A percentile compares a stretch with the other conserved stretches of the same genome.
Evolutionary conservation across 2,888 invertebrate species (phyloP).

Genomic region (Hydrotaea cyrtoneurina): DNA sequence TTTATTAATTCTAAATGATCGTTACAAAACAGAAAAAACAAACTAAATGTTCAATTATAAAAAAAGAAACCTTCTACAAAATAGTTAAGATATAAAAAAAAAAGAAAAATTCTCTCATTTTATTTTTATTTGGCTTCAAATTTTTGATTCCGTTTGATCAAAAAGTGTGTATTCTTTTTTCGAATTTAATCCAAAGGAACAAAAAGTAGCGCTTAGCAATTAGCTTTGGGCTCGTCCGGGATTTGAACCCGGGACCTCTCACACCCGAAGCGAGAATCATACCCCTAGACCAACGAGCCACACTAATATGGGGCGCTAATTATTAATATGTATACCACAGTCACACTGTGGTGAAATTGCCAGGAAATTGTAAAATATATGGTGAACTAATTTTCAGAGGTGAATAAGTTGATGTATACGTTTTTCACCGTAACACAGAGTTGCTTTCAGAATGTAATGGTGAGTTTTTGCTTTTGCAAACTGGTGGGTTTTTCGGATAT

Average conservation of each 20-base stretch:
- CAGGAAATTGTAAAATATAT: neutral
- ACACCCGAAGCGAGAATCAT: constrained; percentile 79
- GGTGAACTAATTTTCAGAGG: neutral
- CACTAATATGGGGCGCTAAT: constrained; percentile 54
- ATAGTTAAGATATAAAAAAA: neutral
- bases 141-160: neutral
- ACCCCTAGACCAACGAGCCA: constrained; percentile 79
- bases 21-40: constrained; percentile 34
- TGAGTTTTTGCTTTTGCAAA: neutral
- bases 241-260: constrained; percentile 79
- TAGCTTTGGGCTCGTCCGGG: constrained; percentile 76
- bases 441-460: neutral
- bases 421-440: neutral
- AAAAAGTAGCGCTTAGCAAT: neutral
- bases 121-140: neutral
- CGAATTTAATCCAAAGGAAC: neutral
- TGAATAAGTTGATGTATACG: neutral
- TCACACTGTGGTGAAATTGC: neutral
- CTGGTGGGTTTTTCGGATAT: too few species aligned
- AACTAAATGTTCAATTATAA: constrained; percentile 14
- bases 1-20: constrained; percentile 18
- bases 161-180: neutral
- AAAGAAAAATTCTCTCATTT: neutral
- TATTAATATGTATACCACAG: constrained; percentile 36
- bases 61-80: neutral